phyloP scores from a whole-genome alignment of 2,113 vertebrate species.

The Colius striatus region DNA sequence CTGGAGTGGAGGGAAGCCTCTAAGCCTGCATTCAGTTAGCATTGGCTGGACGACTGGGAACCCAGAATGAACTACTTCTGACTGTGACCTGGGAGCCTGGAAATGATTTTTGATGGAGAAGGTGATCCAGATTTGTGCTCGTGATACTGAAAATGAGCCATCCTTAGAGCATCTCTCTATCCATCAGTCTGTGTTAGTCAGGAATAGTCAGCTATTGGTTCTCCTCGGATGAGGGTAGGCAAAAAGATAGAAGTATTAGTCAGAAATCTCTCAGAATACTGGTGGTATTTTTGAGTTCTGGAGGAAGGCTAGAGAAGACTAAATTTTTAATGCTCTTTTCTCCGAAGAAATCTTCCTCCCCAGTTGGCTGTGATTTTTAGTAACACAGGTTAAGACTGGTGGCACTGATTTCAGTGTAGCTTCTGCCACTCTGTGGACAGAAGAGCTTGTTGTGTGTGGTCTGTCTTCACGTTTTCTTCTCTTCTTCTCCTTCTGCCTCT shows the following conservation, averaged over 20 bases:
- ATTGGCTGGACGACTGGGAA: neutral
- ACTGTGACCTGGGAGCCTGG: neutral
- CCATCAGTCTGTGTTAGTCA: neutral
- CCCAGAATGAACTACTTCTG: neutral
- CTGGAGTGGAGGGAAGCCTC: neutral
- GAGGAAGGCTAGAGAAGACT: neutral
- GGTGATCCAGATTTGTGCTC: neutral
- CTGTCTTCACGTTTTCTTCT: neutral
- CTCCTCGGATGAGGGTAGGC: neutral
- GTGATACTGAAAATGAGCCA: neutral
- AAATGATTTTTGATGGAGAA: neutral
- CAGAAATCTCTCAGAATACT: neutral
- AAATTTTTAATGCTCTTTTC: neutral
- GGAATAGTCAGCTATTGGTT: neutral
- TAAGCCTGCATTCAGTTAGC: neutral
- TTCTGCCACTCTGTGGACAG: slow-evolving; percentile 51
- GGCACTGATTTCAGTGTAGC: slow-evolving; percentile 10
- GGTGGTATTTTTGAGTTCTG: neutral
- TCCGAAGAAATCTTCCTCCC: neutral
- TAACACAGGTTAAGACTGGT: neutral
- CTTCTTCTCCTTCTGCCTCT: neutral
- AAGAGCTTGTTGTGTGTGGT: neutral
- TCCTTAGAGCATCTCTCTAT: neutral
- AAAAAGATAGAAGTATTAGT: neutral
- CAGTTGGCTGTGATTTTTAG: neutral